Base-by-base conservation (phyloP, 2,113 vertebrate species). In the Syrrhaptes paradoxus region DNA sequence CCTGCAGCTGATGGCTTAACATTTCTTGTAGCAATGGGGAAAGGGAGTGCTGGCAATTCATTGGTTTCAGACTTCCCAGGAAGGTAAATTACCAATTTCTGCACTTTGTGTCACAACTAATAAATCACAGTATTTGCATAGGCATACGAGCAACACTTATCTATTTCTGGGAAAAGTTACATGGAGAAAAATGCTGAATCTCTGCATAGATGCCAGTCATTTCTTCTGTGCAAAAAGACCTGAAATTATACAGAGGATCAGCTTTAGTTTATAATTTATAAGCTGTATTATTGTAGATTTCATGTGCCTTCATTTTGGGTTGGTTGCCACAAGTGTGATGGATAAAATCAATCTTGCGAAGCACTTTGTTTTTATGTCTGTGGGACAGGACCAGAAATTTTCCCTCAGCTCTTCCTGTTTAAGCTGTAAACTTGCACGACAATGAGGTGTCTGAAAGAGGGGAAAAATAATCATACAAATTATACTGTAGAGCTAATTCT, bases 271-370 rank as follows among this genome's bases (percentile, higher is more conserved):
- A 77, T 96, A 88, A 25, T 75, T 90, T 77, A 63, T 96, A 91
- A 96, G 80, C 71, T 90, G 20, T 93, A 81, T 70, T 90, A 83
- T 68, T 88, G 62, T 1, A 78, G 74, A 91, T 77, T 95, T 93
- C 81, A 75, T 17, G 94, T 98, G 97, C 96, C 95, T 98, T 98
- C 89, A 81, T 82, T 95, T 97, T 92, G 89, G 77, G 71, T 95
- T 96, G 79, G 83, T 93, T 92, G 65, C 85, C 96, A 94, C 74
- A 83, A 87, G 93, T 77, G 43, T 63, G 34, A 11, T 84, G 70
- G 62, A 41, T 63, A 55, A 91, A 49, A 91, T 90, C 55, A 65
- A 57, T 79, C 89, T 96, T 95, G 71, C 88, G 81, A 91, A 98
- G 86, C 48, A 78, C 84, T 93, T 96, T 93, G 72, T 85, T 68